Base-by-base conservation (phyloP, 1,140 invertebrate genomes). In the Neomicropteryx cornuta region DNA sequence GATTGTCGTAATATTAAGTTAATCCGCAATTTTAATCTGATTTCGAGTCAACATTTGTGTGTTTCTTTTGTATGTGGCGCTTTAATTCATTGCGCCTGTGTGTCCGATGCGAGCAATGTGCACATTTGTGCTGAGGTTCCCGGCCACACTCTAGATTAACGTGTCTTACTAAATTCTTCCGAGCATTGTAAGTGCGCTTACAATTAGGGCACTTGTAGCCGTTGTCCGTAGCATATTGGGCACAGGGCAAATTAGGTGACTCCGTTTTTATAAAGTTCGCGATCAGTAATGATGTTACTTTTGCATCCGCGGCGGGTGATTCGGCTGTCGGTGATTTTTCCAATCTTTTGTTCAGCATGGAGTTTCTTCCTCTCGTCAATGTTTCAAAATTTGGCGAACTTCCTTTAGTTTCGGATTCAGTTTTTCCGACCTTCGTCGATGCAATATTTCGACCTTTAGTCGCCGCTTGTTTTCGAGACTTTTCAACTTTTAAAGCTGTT, bases 121-220 rank as follows among this genome's bases (percentile, higher is more conserved):
- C 72, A 46, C 79, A 81, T 46, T 72, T 68, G 59, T 79, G 79
- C 52, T 76, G 70, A 11, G 77, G 75, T 40, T 73, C 70, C 53
- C 70, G 70, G n/a, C 77, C 76, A 52, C 79, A 81, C 54, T 82
- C 78, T 41, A 76, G 65, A 45, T 71, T 72, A 42, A 75, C 62
- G 57, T 81, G 79, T 5, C 76, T 70, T 44, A 72, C 73, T 23
- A 78, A 59, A 44, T 76, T 77, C 47, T 71, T 67, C 46, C 70
- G 68, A 44, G 66, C 68, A 59, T 68, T 70, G 57, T 73, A 73
- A 47, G 61, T 68, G 38, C 73, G 70, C 48, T 71, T 65, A 50
- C 70, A 75, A 50, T 66, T 66, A 33, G 61, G 58, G 45, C 65
- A 68, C 33, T 55, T 53, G 55, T 62, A 68, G 29, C 60, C 56